Evolutionary conservation across 2,113 vertebrate genomes (phyloP), one percentile per base, ranked within the genome.

Genomic region (Triplophysa siluroides): DNA sequence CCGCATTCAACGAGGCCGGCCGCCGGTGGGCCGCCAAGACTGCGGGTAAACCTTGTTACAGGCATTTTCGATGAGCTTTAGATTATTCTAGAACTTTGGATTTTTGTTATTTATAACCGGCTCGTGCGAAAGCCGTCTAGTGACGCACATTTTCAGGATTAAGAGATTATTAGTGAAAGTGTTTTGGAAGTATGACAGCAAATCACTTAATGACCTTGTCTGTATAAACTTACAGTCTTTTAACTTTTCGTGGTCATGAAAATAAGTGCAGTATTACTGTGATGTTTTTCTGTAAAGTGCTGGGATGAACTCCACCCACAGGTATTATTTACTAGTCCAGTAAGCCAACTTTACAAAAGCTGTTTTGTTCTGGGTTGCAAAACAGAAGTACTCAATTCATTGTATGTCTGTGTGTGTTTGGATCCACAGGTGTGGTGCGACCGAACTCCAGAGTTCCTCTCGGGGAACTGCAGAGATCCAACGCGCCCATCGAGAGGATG

Each of bases 1-100:
- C 98, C 0, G 96, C 96, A 75, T 94, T 99, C 61, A 95, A 95
- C 0, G 95, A 95, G 76, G 95, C 95, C 0, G 97, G 95, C 0
- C 92, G 94, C 0, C 89, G 93, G 18, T 89, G 95, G 83, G 93
- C 92, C 0, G 92, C 94, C 38, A 95, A 93, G 79, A 94, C 89
- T 0, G 89, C 94, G 88, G 96, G 96, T 96, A 89, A 1, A 13
- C 5, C 18, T 41, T 38, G 2, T 11, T 45, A 1, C n/a, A 21
- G 1, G 19, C 3, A 45, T 58, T 60, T 47, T 38, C 33, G 62
- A 38, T 81, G 52, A 67, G 52, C 43, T 33, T 43, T 69, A 66
- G 73, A 77, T 80, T 78, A 73, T 9, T 24, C 18, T 19, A 8
- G 26, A 80, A 72, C 38, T 66, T 13, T 12, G 18, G 11, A 43